Evolutionary conservation across 2,113 vertebrate species (phyloP), one percentile per base, ranked within the genome.

Genomic region (Porphyrio hochstetteri): DNA sequence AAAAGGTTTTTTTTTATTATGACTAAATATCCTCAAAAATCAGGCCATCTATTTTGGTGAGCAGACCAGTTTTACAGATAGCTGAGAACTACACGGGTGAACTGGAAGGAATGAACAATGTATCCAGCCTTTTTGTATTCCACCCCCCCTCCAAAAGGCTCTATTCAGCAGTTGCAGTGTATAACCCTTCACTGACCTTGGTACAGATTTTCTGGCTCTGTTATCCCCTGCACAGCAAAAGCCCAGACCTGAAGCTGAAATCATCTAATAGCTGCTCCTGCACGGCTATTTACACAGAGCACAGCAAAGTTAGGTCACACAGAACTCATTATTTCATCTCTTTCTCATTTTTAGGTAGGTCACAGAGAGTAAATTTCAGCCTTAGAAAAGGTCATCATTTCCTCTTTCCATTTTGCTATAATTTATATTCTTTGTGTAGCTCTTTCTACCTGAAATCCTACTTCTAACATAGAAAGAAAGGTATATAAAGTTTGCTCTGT

Each of bases 161-260:
- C 88, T 83, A 82, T 90, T 95, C 85, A 94, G 79, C 71, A 85
- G 31, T 11, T 82, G 35, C 27, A 83, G 57, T 2, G 1, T 25
- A 80, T 79, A 93, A 86, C 79, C 88, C 79, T 84, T 50, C 71
- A 57, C 67, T 94, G 91, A 94, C 92, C 95, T 92, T 74, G 55
- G 46, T 48, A 31, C 36, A 80, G 59, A 83, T 90, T 96, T 94
- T 60, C 82, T 94, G 91, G 81, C 89, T 91, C 74, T 60, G 14
- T 27, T 92, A 67, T 67, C 5, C 25, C 38, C 40, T 61, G 48
- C 50, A 2, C 74, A 89, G 84, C 70, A 92, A 87, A 95, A 94
- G 11, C 11, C 1, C 81, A 70, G 84, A 84, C 61, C 44, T 65
- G 65, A 61, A 40, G 65, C 75, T 48, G 55, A 91, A 92, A 92